Evolutionary conservation across 2,888 invertebrate species (phyloP).

Genomic region (Endomychus coccineus): DNA sequence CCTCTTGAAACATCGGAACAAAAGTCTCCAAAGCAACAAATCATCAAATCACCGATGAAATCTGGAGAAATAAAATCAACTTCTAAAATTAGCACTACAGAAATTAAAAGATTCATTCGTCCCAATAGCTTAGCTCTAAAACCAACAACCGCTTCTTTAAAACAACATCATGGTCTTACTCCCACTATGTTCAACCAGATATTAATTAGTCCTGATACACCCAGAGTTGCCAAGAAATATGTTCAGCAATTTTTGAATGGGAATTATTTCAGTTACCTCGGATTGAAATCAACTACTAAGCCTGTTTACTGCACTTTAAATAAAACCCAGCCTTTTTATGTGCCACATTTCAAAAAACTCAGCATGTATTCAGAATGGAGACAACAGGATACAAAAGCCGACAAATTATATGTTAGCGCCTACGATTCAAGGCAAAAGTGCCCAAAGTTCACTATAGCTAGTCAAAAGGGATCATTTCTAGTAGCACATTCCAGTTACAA

Average conservation of each 20-base stretch:
- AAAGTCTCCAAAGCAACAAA: conserved; percentile 18
- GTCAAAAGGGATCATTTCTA: conserved; percentile 42
- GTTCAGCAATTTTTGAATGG: conserved; percentile 85
- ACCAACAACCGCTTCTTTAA: conserved; percentile 75
- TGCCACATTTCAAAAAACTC: conserved; percentile 78
- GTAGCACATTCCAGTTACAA: conserved; percentile 44
- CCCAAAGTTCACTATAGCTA: conserved; percentile 53
- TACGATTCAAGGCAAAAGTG: conserved; percentile 76
- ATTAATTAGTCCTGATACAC: conserved; percentile 85
- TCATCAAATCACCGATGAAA: conserved; percentile 9
- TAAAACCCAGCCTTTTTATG: conserved; percentile 91
- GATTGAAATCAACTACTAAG: conserved; percentile 83
- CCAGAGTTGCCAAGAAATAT: conserved; percentile 81
- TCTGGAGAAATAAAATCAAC: conserved; percentile 13
- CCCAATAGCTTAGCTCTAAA: conserved; percentile 78
- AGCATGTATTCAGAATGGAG: conserved; percentile 97
- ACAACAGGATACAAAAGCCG: conserved; percentile 42
- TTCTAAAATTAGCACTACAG: conserved; percentile 9
- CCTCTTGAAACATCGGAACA: conserved; percentile 19
- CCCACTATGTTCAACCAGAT: conserved; percentile 76
- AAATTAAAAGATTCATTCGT: conserved; percentile 62
- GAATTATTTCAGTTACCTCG: conserved; percentile 85
- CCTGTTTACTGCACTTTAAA: conserved; percentile 90
- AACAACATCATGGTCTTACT: conserved; percentile 74
- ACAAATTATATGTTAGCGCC: conserved; percentile 39